These are phyloP conservation scores for Coccyzus lansbergi DNA, from an alignment of 2,797 vertebrate genomes.

Conservation along the genomic window DNA sequence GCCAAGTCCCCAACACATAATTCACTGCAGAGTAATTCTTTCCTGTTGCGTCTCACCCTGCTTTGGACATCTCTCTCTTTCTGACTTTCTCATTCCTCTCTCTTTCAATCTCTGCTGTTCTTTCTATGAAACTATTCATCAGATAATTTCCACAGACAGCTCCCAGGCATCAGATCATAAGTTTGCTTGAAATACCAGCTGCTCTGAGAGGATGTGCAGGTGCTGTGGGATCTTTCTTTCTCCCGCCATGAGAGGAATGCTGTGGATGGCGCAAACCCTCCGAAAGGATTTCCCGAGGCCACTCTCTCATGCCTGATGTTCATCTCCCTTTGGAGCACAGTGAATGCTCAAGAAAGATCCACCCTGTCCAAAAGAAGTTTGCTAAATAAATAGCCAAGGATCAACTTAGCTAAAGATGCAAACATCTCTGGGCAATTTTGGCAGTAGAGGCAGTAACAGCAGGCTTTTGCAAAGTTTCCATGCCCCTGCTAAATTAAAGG, in stretches of 20 bases:
- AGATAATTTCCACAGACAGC: neutral
- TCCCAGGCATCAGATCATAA: neutral
- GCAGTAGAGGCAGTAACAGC: neutral
- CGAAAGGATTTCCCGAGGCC: neutral
- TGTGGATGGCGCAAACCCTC: neutral
- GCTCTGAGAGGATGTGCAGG: neutral
- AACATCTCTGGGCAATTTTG: neutral
- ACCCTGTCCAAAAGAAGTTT: neutral
- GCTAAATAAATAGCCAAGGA: neutral
- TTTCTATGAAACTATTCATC: conserved; percentile 1
- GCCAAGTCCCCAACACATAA: neutral
- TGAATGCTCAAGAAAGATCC: neutral
- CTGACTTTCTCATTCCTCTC: neutral
- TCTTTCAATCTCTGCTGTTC: neutral
- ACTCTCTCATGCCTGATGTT: neutral
- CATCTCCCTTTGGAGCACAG: neutral
- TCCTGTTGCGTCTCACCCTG: neutral
- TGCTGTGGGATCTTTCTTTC: neutral
- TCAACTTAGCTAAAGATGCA: neutral
- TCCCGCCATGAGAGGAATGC: neutral
- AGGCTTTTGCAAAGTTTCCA: neutral
- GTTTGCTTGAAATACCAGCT: conserved; percentile 7
- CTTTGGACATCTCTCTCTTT: neutral
- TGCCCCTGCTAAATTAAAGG: neutral
- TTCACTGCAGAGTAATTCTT: neutral